A percentile compares a stretch with the other conserved stretches of the same genome.
Conservation (phyloP, 1,140 invertebrate species). For the Wiebesia pumilae region DNA sequence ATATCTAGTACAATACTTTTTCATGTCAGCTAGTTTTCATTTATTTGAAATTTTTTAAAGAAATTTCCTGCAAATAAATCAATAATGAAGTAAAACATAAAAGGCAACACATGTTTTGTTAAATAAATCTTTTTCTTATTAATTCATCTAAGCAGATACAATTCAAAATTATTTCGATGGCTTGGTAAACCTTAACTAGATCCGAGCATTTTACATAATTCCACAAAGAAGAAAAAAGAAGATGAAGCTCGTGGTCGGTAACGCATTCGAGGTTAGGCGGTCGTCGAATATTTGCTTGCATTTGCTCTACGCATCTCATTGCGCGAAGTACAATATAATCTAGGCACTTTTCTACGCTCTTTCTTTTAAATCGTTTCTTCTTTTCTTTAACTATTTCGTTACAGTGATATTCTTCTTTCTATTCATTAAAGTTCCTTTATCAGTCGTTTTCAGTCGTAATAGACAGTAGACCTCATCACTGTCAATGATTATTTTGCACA, state of each 20-base stretch:
- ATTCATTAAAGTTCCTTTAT: not conserved
- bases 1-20: no score
- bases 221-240: not conserved
- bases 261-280: constrained; percentile 19
- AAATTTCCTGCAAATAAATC: no score
- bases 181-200: constrained; percentile 9
- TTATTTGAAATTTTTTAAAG: no score
- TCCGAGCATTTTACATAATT: constrained; percentile 1
- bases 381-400: not conserved
- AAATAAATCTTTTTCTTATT: constrained; percentile 12
- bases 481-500: not conserved
- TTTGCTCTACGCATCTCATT: constrained; percentile 26
- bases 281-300: constrained; percentile 18
- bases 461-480: not conserved
- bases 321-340: constrained; percentile 29
- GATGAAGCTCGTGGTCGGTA: not conserved
- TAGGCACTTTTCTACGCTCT: not conserved
- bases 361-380: not conserved
- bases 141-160: not conserved
- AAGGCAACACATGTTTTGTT: not conserved
- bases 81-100: no score
- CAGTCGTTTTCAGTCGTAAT: not conserved
- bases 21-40: no score
- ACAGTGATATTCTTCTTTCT: not conserved
- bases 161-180: not conserved